Percentiles rank a stretch among this genome's conserved stretches.
Evolutionary conservation across 2,113 vertebrate genomes (phyloP).

Genomic region (Loxodonta africana): DNA sequence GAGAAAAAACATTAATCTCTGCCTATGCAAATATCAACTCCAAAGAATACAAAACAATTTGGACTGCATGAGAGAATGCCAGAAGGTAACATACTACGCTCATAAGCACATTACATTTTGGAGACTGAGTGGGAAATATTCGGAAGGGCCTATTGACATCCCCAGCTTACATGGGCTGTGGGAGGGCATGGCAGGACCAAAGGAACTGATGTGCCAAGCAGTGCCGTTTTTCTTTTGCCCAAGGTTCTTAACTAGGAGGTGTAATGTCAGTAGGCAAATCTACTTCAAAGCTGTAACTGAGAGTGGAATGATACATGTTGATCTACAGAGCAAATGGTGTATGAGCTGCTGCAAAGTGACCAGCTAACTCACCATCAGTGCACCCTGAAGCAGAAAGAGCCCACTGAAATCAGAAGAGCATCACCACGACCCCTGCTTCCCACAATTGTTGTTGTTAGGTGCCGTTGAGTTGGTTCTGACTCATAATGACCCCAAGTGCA

Average conservation of each 20-base stretch:
- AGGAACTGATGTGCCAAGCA: background rate
- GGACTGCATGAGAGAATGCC: background rate
- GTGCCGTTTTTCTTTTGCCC: background rate
- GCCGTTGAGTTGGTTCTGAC: too few relatives aligned
- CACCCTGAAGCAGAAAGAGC: background rate
- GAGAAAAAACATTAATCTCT: background rate
- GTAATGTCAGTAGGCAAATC: background rate
- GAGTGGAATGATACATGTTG: background rate
- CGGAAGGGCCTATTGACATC: background rate
- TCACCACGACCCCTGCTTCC: background rate
- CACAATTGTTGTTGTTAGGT: background rate
- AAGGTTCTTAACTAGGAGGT: background rate
- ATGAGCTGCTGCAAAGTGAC: background rate
- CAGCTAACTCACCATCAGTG: background rate
- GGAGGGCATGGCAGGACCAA: background rate
- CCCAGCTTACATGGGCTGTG: background rate
- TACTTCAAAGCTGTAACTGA: background rate
- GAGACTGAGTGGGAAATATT: background rate
- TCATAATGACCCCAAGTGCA: too few relatives aligned
- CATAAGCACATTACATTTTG: background rate
- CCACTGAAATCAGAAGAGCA: background rate
- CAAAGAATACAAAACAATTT: slow-evolving; percentile 35
- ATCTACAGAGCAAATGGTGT: background rate
- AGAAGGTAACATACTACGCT: background rate
- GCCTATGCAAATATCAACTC: slow-evolving; percentile 12